Base-by-base conservation (phyloP, 2,797 vertebrate genomes). In the Acestrorhynchus altus region DNA sequence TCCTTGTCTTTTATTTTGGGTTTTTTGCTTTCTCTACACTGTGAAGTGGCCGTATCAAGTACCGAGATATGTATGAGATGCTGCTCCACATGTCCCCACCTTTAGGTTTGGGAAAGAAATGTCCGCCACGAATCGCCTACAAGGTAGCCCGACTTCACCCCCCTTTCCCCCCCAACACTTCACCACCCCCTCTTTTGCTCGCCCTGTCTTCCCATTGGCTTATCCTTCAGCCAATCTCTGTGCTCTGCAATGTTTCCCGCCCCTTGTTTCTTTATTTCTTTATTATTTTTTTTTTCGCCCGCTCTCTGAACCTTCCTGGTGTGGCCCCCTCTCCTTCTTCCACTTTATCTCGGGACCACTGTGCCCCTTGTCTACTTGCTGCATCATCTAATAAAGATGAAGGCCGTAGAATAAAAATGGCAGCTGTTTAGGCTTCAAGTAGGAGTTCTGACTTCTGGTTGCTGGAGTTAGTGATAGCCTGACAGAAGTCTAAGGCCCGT, bases 41-140 rank as follows among this genome's bases (percentile, higher is more conserved):
- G 84, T 90, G 86, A 92, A 99, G 98, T 91, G 98, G 97, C 92
- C 96, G 96, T 94, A 97, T 98, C 96, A 98, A 96, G 95, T 97
- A 98, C 96, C 96, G 92, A 92, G 96, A 98, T 95, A 99, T 99
- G 98, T 99, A 98, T 95, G 96, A 98, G 96, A 98, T 98, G 96
- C 96, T 98, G 94, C 96, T 97, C 92, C 98, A 98, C 95, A 98
- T 99, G 96, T 97, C 95, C 94, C 98, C 98, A 88, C 98, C 98
- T 89, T 96, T 99, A 94, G 98, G 98, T 94, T 96, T 99, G 92
- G 98, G 98, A 93, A 98, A 99, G 96, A 97, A 97, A 94, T 99
- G 98, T 91, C 98, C 98, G 31, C 96, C 96, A 90, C 95, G 98
- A 87, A 92, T 99, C 92, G 97, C 98, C 87, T 98, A 98, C 94